Conservation (phyloP, 2,113 vertebrate genomes). For the Nibea albiflora region DNA sequence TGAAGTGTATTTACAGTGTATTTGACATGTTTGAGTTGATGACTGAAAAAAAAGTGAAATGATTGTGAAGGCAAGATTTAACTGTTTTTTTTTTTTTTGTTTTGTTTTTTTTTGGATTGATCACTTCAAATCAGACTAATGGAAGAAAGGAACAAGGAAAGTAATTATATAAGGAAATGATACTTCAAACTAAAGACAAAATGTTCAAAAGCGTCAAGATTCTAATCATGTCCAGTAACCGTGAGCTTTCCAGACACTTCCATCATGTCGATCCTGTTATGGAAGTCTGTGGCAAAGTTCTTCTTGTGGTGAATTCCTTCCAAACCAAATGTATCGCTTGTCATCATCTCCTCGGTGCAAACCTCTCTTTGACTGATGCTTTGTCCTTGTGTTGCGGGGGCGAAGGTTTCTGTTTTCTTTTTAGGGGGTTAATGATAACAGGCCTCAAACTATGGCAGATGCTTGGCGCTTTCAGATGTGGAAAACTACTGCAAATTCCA, state of each 20-base stretch:
- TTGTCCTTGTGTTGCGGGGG: slow-evolving; percentile 53
- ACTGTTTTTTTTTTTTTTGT: no score
- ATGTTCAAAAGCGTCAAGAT: slow-evolving; percentile 18
- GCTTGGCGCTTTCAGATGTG: slow-evolving; percentile 68
- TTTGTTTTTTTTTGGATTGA: neutral
- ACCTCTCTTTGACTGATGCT: slow-evolving; percentile 51
- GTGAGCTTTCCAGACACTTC: slow-evolving; percentile 42
- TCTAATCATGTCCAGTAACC: slow-evolving; percentile 3
- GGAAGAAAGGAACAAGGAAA: neutral
- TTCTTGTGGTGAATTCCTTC: slow-evolving; percentile 53
- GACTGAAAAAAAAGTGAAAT: neutral
- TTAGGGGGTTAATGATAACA: slow-evolving; percentile 72
- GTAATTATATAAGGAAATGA: neutral
- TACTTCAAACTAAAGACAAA: neutral
- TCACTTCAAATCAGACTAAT: neutral
- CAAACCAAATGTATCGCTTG: slow-evolving; percentile 36
- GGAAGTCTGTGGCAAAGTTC: slow-evolving; percentile 42
- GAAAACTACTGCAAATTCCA: slow-evolving; percentile 67
- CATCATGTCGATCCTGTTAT: slow-evolving; percentile 38
- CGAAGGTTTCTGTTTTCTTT: slow-evolving; percentile 69
- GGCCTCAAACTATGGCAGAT: slow-evolving; percentile 68
- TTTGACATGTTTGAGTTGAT: neutral
- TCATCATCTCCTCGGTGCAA: slow-evolving; percentile 46
- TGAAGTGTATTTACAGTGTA: slow-evolving; percentile 6
- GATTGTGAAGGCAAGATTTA: neutral